Conservation (phyloP, 1,140 invertebrate species). For the Anastrepha obliqua region DNA sequence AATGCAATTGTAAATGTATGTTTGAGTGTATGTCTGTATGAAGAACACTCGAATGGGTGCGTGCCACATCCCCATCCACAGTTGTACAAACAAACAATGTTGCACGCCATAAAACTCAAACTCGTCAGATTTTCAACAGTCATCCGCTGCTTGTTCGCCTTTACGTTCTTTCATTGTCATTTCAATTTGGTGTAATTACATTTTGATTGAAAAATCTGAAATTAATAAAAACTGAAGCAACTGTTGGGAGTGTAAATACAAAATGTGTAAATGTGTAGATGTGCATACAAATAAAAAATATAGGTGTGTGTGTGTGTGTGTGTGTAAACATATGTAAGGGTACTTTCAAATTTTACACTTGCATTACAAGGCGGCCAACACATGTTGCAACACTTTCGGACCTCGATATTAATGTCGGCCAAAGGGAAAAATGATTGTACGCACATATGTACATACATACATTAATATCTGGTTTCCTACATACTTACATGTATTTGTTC, state of each 20-base stretch:
- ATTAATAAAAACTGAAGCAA: constrained; percentile 18
- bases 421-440: background rate
- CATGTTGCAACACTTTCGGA: constrained; percentile 25
- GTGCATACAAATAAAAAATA: no score
- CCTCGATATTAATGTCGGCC: background rate
- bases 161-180: constrained; percentile 25
- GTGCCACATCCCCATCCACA: background rate
- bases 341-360: background rate
- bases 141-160: background rate
- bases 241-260: background rate
- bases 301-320: background rate
- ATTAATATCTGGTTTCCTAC: background rate
- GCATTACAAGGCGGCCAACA: background rate
- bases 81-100: background rate
- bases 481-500: background rate
- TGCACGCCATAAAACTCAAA: background rate
- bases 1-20: no score
- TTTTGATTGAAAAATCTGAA: constrained; percentile 45
- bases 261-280: background rate
- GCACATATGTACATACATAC: background rate
- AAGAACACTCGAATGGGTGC: background rate
- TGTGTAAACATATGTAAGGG: background rate
- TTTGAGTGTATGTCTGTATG: no score
- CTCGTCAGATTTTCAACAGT: background rate
- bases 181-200: constrained; percentile 43